Base-by-base conservation (phyloP, 1,140 invertebrate genomes). In the Eueides isabella region DNA sequence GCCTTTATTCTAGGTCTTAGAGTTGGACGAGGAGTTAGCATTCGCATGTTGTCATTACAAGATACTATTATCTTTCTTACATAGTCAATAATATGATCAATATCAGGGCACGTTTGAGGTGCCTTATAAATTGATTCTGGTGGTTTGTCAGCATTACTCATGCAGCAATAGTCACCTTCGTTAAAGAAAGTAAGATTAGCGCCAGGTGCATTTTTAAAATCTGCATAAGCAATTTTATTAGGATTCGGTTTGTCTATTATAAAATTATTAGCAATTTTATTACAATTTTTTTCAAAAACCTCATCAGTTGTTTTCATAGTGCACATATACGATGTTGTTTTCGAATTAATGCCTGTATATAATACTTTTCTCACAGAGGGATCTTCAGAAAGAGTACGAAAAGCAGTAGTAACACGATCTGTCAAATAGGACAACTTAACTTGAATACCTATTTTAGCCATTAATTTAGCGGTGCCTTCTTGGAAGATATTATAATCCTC, bases 41-140 rank as follows among this genome's bases (percentile, higher is more conserved):
- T 92, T 75, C 91, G 84, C 91, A 93, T 89, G 65, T 93, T 90
- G 74, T 93, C 89, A 77, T 93, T 91, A 77, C 91, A 93, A n/a
- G 91, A 93, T 11, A 87, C 79, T 28, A 93, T 90, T 14, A 90
- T 91, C 71, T 90, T 92, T 35, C 87, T 82, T 6, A 93, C 82
- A 69, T 93, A 93, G 68, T 93, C 91, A 62, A 90, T 78, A 31
- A 93, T 92, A 64, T 78, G 84, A 72, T 93, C 85, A 28, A 92
- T 81, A 71, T 90, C 87, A 29, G 89, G 90, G 73, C 83, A 83
- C 23, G 83, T 87, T 74, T 87, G 84, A 41, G 87, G 86, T 2
- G 85, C 44, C 67, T 84, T 89, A 41, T 91, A 88, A 61, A 83
- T 87, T 0, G 85, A 85, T 70, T 86, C 84, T 31, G 90, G 89